A percentile compares a stretch with the other conserved stretches of the same genome.
Conservation (phyloP, 2,888 invertebrate species). For the Nephrotoma guestfalica region DNA sequence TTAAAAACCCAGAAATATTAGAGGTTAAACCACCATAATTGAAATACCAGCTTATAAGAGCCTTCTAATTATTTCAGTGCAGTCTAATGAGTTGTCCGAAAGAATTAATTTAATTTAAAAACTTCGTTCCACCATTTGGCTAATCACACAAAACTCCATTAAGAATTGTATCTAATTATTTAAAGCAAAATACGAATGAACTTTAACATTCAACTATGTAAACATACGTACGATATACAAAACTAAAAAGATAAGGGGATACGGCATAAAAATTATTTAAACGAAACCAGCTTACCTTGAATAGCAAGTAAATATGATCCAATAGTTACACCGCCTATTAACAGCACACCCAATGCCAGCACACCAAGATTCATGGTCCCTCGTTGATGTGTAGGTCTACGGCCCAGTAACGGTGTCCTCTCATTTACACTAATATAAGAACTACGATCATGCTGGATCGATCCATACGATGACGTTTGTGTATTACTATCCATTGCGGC, state of each 20-base stretch:
- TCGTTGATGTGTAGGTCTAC: not conserved
- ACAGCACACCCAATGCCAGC: constrained; percentile 18
- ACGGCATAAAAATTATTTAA: not conserved
- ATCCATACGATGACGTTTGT: not conserved
- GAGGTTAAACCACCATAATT: too few relatives aligned
- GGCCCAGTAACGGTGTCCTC: not conserved
- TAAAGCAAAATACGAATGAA: too few relatives aligned
- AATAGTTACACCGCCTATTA: constrained; percentile 18
- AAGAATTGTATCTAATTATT: too few relatives aligned
- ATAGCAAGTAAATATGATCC: constrained; percentile 23
- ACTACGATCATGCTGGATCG: not conserved
- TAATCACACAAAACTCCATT: too few relatives aligned
- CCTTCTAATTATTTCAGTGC: too few relatives aligned
- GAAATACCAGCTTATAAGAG: too few relatives aligned
- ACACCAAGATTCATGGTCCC: constrained; percentile 6
- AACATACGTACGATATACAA: not conserved
- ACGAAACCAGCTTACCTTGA: constrained; percentile 21
- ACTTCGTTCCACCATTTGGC: too few relatives aligned
- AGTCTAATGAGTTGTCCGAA: too few relatives aligned
- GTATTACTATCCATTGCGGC: not conserved
- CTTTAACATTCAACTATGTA: too few relatives aligned
- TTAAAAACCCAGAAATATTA: too few relatives aligned
- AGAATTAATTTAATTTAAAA: too few relatives aligned
- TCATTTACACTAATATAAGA: not conserved
- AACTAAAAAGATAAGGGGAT: not conserved